phyloP scores from a whole-genome alignment of 1,140 invertebrate genomes.

The Hermetia illucens region DNA sequence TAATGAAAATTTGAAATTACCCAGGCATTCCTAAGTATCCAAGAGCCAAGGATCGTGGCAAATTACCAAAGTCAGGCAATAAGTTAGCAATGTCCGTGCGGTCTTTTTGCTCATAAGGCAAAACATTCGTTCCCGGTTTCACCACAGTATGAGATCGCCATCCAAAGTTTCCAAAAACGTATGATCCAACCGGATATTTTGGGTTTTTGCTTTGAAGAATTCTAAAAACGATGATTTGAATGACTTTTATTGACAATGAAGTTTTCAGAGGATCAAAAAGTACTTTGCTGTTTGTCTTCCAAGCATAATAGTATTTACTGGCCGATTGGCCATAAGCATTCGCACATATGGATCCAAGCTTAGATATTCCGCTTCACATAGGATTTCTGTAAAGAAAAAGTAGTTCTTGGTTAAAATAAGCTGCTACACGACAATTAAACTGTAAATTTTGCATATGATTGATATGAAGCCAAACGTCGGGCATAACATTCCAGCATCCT shows the following conservation, averaged over 20 bases:
- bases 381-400: slow-evolving; percentile 28
- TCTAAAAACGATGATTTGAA: slow-evolving; percentile 12
- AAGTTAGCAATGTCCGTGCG: slow-evolving; percentile 12
- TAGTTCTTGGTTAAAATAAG: too few relatives aligned
- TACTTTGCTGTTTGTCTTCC: slow-evolving; percentile 30
- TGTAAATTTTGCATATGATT: too few relatives aligned
- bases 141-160: slow-evolving; percentile 38
- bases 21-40: slow-evolving; percentile 29
- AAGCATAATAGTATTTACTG: slow-evolving; percentile 28
- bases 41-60: slow-evolving; percentile 20
- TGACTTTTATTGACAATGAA: too few relatives aligned
- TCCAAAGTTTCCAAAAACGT: slow-evolving; percentile 37
- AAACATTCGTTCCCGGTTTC: too few relatives aligned
- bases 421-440: too few relatives aligned
- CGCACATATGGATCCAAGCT: slow-evolving; percentile 39
- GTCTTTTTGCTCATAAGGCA: neutral
- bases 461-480: too few relatives aligned
- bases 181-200: slow-evolving; percentile 38
- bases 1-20: neutral
- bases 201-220: slow-evolving; percentile 38
- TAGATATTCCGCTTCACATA: slow-evolving; percentile 34
- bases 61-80: slow-evolving; percentile 21
- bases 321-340: slow-evolving; percentile 11
- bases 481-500: too few relatives aligned
- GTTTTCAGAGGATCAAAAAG: too few relatives aligned